These are phyloP conservation scores for Cichlasoma orientale DNA, from an alignment of 2,797 vertebrate species.

Conservation along the genomic window DNA sequence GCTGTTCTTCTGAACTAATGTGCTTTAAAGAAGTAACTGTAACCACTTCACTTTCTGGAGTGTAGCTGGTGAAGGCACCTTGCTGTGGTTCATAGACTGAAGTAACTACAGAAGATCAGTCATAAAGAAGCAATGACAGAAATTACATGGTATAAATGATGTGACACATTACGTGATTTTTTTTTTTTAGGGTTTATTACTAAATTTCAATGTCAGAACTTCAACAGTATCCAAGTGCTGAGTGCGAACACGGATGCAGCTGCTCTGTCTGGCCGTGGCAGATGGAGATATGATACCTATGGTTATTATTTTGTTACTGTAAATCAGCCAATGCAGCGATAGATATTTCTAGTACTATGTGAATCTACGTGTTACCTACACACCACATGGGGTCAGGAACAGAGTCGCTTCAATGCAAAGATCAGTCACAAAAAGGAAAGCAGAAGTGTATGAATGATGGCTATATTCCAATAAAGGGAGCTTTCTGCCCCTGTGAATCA, in stretches of 20 bases:
- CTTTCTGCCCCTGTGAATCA: too few species aligned
- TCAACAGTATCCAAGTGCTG: not conserved
- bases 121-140: not conserved
- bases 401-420: not conserved
- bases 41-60: not conserved
- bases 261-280: not conserved
- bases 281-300: not conserved
- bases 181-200: not conserved
- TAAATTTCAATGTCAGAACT: not conserved
- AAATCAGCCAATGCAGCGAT: not conserved
- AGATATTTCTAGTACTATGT: not conserved
- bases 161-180: not conserved
- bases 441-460: too few species aligned
- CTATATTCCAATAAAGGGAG: too few species aligned
- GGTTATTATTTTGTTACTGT: not conserved
- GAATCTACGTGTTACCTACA: not conserved
- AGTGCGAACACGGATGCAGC: not conserved
- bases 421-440: not conserved
- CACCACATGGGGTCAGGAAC: not conserved
- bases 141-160: not conserved
- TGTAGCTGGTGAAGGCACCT: not conserved
- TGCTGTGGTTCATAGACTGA: not conserved
- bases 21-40: not conserved
- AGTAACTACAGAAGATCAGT: not conserved
- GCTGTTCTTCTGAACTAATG: not conserved